Evolutionary conservation across 1,140 invertebrate genomes (phyloP).

Genomic region (Trachelipus rathkii): DNA sequence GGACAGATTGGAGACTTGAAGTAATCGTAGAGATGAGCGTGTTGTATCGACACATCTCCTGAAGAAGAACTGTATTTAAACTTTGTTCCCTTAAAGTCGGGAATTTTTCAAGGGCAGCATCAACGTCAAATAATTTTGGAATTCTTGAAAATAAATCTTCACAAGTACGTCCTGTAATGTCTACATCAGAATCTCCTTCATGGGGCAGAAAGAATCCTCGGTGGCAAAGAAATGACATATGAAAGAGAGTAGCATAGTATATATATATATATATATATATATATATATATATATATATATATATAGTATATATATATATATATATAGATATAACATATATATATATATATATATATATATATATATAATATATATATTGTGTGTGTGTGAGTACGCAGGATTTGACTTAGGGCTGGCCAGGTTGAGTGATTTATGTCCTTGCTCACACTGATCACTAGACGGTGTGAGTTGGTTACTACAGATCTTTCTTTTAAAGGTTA

Average conservation of each 20-base stretch:
- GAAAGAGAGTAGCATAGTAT: background rate
- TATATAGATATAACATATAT: no score
- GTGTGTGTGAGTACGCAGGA: no score
- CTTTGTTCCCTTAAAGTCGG: slow-evolving; percentile 56
- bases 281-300: no score
- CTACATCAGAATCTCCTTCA: slow-evolving; percentile 53
- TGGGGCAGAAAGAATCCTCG: slow-evolving; percentile 26
- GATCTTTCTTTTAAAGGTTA: no score
- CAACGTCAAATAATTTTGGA: slow-evolving; percentile 55
- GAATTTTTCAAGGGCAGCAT: slow-evolving; percentile 51
- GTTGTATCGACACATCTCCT: slow-evolving; percentile 59
- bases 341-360: no score
- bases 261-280: background rate
- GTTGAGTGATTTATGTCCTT: no score
- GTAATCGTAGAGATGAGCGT: slow-evolving; percentile 52
- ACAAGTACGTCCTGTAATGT: slow-evolving; percentile 50
- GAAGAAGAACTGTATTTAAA: slow-evolving; percentile 59
- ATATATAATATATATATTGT: no score
- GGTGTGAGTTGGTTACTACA: no score
- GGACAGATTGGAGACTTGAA: slow-evolving; percentile 46
- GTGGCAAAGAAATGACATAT: background rate
- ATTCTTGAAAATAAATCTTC: slow-evolving; percentile 54
- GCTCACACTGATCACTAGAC: no score
- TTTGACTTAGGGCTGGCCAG: no score
- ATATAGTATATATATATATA: no score